phyloP scores from a whole-genome alignment of 37 sponge, comb jelly and placozoan genomes.

The Agelas oroides region DNA sequence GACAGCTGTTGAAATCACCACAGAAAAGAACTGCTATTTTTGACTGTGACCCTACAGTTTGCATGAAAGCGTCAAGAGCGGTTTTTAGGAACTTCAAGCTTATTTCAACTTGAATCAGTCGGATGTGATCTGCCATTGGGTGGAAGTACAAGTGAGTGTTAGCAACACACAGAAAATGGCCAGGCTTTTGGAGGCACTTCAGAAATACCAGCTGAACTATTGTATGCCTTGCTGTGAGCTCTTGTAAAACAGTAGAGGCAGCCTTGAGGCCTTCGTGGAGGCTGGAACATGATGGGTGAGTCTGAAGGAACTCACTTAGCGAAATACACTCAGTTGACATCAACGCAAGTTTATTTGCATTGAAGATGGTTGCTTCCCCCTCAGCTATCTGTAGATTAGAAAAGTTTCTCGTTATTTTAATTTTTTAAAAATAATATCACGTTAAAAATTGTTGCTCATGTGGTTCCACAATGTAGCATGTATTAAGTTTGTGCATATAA shows the following conservation, averaged over 20 bases:
- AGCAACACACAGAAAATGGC: slow-evolving; percentile 49
- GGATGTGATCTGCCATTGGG: slow-evolving; percentile 72
- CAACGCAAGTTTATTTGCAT: slow-evolving; percentile 51
- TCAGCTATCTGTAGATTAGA: slow-evolving; percentile 63
- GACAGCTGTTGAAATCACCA: slow-evolving; percentile 93
- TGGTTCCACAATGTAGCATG: too few species aligned
- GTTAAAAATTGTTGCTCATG: neutral
- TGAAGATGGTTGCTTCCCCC: slow-evolving; percentile 81
- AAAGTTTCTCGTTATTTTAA: neutral
- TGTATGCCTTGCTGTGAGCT: slow-evolving; percentile 51
- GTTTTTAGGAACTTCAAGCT: slow-evolving; percentile 29
- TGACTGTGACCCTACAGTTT: neutral
- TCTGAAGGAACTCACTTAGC: slow-evolving; percentile 58
- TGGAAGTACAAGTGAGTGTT: slow-evolving; percentile 88
- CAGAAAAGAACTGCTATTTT: slow-evolving; percentile 58
- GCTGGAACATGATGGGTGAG: slow-evolving; percentile 23
- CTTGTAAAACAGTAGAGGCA: slow-evolving; percentile 24
- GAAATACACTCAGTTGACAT: slow-evolving; percentile 28
- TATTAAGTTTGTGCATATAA: too few species aligned
- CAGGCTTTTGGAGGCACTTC: neutral
- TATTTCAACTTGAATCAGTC: slow-evolving; percentile 80
- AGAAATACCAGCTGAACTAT: slow-evolving; percentile 54
- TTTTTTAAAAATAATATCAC: slow-evolving; percentile 6
- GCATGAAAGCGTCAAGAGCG: slow-evolving; percentile 26
- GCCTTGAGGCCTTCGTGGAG: slow-evolving; percentile 13